Evolutionary conservation across 2,113 vertebrate genomes (phyloP).

Genomic region (Lophura nycthemera): DNA sequence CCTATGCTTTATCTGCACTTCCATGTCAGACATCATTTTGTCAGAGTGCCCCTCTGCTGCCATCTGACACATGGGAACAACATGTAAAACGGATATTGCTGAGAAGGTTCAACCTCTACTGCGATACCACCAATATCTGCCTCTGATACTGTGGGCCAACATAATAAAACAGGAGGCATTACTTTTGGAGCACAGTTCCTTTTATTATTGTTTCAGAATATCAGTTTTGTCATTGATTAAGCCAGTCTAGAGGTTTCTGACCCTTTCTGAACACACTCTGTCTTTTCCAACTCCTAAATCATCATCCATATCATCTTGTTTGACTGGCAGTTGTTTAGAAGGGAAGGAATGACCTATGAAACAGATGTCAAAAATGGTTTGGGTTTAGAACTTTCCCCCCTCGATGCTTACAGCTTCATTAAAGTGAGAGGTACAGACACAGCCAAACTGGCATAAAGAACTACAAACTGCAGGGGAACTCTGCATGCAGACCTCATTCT

Average conservation of each 20-base stretch:
- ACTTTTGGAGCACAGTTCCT: neutral
- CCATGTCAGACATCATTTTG: neutral
- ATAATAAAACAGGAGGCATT: neutral
- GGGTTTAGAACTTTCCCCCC: neutral
- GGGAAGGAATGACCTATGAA: neutral
- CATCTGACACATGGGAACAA: no score
- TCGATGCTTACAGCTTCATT: neutral
- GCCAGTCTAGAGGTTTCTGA: neutral
- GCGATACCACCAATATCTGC: neutral
- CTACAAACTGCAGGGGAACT: neutral
- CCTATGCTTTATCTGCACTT: neutral
- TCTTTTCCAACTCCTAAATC: neutral
- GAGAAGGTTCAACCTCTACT: no score
- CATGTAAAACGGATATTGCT: no score
- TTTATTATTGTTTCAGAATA: neutral
- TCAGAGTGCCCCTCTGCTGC: no score
- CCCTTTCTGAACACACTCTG: neutral
- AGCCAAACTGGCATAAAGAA: neutral
- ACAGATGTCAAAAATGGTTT: neutral
- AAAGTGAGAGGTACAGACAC: neutral
- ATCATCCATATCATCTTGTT: neutral
- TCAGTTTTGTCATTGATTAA: neutral
- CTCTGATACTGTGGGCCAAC: neutral
- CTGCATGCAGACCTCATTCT: neutral
- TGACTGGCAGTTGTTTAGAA: neutral